Evolutionary conservation across 1,140 invertebrate genomes (phyloP).

Genomic region (Heliconius himera): DNA sequence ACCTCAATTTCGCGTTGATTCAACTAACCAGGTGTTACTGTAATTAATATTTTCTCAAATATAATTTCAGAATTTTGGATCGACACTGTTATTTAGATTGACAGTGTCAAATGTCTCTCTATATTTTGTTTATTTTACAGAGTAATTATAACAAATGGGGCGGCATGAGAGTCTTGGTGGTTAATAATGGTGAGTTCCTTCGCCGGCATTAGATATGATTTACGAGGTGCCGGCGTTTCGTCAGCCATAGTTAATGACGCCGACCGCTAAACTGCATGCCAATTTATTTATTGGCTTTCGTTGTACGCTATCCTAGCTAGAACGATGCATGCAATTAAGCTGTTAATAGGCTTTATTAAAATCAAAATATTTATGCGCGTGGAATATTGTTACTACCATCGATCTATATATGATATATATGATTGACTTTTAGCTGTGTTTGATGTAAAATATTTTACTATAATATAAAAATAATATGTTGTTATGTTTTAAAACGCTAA

Average conservation of each 20-base stretch:
- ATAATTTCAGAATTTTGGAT: slow-evolving; percentile 44
- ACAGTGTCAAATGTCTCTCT: slow-evolving; percentile 66
- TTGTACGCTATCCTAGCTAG: slow-evolving; percentile 3
- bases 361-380: neutral
- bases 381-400: neutral
- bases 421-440: neutral
- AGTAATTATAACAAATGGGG: slow-evolving; percentile 68
- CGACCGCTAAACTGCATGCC: slow-evolving; percentile 44
- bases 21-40: slow-evolving; percentile 57
- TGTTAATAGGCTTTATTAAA: slow-evolving; percentile 3
- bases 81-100: slow-evolving; percentile 54
- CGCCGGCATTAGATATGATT: slow-evolving; percentile 41
- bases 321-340: slow-evolving; percentile 6
- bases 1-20: slow-evolving; percentile 47
- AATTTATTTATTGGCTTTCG: slow-evolving; percentile 52
- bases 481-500: too few relatives aligned
- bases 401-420: neutral
- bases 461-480: too few relatives aligned
- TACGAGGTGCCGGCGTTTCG: slow-evolving; percentile 42
- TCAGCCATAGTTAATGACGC: slow-evolving; percentile 52
- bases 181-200: slow-evolving; percentile 48
- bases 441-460: too few relatives aligned
- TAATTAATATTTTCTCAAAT: slow-evolving; percentile 52
- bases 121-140: slow-evolving; percentile 63
- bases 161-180: slow-evolving; percentile 48